Evolutionary conservation across 2,113 vertebrate genomes (phyloP).

Genomic region (Entosphenus tridentatus): DNA sequence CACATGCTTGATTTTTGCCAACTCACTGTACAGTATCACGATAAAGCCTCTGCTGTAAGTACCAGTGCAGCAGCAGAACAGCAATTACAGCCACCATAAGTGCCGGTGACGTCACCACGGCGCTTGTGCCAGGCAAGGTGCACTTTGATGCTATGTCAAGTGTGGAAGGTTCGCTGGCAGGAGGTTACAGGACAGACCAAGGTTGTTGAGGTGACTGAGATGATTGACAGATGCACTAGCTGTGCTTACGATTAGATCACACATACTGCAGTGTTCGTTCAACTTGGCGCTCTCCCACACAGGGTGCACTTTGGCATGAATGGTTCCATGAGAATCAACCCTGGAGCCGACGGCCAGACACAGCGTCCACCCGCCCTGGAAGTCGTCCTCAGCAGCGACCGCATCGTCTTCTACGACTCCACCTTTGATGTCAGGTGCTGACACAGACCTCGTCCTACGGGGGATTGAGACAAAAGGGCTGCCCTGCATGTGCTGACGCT

Average conservation of each 20-base stretch:
- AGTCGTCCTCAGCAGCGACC: slow-evolving; percentile 42
- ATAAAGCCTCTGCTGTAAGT: too few relatives aligned
- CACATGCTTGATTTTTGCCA: too few relatives aligned
- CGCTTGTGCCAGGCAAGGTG: background rate
- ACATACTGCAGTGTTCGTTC: slow-evolving; percentile 14
- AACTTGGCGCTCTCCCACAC: slow-evolving; percentile 5
- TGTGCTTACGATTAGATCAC: background rate
- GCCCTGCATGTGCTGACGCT: too few relatives aligned
- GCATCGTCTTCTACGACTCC: slow-evolving; percentile 53
- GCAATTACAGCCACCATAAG: too few relatives aligned
- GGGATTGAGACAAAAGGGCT: too few relatives aligned
- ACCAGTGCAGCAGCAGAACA: too few relatives aligned
- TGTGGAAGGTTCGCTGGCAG: background rate
- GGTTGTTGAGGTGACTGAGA: background rate
- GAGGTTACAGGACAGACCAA: background rate
- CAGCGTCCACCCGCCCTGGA: slow-evolving; percentile 25
- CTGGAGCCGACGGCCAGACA: slow-evolving; percentile 19
- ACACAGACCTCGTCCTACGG: too few relatives aligned
- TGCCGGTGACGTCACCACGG: background rate
- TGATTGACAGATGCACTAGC: background rate
- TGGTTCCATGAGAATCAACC: slow-evolving; percentile 55
- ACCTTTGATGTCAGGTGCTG: slow-evolving; percentile 50
- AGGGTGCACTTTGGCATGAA: slow-evolving; percentile 94
- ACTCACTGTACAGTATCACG: too few relatives aligned
- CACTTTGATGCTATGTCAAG: background rate